A percentile compares a stretch with the other conserved stretches of the same genome.
Conservation (phyloP, 2,113 vertebrate species). For the Megalops atlanticus region DNA sequence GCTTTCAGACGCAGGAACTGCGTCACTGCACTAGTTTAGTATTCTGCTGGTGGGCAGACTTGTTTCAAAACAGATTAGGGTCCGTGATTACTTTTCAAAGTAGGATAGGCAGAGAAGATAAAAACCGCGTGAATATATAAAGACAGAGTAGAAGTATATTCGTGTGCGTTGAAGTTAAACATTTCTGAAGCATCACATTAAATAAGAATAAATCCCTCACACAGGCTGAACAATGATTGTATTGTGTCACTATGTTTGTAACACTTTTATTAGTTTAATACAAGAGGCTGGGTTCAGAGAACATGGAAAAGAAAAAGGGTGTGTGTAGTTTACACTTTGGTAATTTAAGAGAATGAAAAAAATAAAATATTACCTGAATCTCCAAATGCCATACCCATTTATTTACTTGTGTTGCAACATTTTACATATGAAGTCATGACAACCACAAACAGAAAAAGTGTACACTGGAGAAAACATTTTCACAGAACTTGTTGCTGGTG, state of each 20-base stretch:
- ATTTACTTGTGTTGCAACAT: too few relatives aligned
- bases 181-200: background rate
- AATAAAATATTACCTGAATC: background rate
- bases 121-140: background rate
- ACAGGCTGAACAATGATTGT: background rate
- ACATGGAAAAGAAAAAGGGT: background rate
- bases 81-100: slow-evolving; percentile 10
- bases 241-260: background rate
- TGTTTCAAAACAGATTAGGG: slow-evolving; percentile 29
- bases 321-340: background rate
- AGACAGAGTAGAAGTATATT: background rate
- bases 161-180: background rate
- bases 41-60: slow-evolving; percentile 27
- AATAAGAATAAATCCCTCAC: background rate
- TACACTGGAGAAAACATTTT: background rate
- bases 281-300: background rate
- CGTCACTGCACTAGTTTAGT: slow-evolving; percentile 35
- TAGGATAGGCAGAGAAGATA: background rate
- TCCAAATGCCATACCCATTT: background rate
- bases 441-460: background rate
- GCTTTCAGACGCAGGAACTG: slow-evolving; percentile 28
- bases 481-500: background rate
- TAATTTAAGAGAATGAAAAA: background rate
- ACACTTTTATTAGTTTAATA: background rate
- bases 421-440: background rate